phyloP scores from a whole-genome alignment of 2,797 vertebrate species.

The Gymnoscopelus microlampas region DNA sequence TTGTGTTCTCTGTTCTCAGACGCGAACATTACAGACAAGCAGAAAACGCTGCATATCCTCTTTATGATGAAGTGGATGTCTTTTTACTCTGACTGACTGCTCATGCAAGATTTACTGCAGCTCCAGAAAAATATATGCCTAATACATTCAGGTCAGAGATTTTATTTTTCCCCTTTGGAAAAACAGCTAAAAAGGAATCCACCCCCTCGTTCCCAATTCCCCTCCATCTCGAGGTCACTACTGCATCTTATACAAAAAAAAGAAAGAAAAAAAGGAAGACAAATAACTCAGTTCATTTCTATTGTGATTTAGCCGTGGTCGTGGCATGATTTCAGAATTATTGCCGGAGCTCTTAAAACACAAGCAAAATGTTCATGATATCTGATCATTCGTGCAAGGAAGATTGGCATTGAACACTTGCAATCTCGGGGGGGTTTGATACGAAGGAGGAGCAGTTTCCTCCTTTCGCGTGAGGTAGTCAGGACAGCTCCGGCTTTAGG shows the following conservation, averaged over 20 bases:
- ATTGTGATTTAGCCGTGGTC: conserved; percentile 39
- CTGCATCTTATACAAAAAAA: conserved; percentile 38
- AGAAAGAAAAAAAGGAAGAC: neutral
- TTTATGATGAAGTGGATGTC: conserved; percentile 64
- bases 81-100: conserved; percentile 53
- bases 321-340: conserved; percentile 52
- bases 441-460: neutral
- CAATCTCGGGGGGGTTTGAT: conserved; percentile 12
- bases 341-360: neutral
- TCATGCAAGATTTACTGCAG: conserved; percentile 60
- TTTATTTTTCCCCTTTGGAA: conserved; percentile 23
- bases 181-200: conserved; percentile 56
- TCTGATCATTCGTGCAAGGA: conserved; percentile 18
- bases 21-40: conserved; percentile 43
- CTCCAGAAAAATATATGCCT: conserved; percentile 53
- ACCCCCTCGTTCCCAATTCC: conserved; percentile 51
- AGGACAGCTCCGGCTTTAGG: conserved; percentile 68
- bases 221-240: conserved; percentile 57
- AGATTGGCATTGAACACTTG: conserved; percentile 63
- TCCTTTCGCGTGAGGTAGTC: conserved; percentile 54
- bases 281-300: conserved; percentile 44
- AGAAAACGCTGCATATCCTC: conserved; percentile 49
- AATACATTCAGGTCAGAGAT: conserved; percentile 39
- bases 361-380: conserved; percentile 42
- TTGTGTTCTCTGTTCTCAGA: conserved; percentile 21